These are phyloP conservation scores for Aptenodytes forsteri DNA, from an alignment of 2,113 vertebrate species.

Conservation along the genomic window DNA sequence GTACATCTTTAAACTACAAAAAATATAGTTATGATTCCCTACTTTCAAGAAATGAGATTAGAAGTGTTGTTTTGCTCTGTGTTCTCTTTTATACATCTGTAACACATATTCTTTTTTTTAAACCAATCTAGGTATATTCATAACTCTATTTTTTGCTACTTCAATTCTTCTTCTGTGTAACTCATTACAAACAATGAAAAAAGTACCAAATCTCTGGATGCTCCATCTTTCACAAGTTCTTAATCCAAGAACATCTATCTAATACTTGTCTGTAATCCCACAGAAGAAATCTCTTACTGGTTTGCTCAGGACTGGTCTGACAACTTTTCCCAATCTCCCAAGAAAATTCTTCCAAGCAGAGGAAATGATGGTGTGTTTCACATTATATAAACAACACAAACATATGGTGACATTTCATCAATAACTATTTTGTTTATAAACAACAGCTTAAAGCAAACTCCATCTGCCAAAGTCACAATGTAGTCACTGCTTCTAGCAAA, in stretches of 20 bases:
- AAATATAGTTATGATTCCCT: background rate
- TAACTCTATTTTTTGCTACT: background rate
- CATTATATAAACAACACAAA: slow-evolving; percentile 56
- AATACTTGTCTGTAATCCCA: background rate
- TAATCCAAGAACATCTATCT: background rate
- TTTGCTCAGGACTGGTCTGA: background rate
- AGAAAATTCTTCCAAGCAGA: slow-evolving; percentile 4
- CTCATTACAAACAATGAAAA: background rate
- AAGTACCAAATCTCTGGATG: background rate
- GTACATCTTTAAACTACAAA: background rate
- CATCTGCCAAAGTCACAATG: slow-evolving; percentile 60
- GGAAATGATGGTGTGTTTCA: slow-evolving; percentile 30
- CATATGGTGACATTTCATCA: slow-evolving; percentile 69
- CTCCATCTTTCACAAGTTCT: background rate
- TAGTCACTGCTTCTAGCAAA: slow-evolving; percentile 45
- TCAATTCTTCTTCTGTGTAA: background rate
- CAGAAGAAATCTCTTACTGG: background rate
- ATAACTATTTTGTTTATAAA: slow-evolving; percentile 64
- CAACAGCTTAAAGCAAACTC: slow-evolving; percentile 46
- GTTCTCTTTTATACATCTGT: background rate
- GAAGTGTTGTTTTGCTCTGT: background rate
- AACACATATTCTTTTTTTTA: slow-evolving; percentile 11
- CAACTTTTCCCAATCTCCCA: background rate
- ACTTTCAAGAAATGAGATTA: background rate
- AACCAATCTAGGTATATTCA: background rate